Evolutionary conservation across 2,113 vertebrate species (phyloP).

Genomic region (Drymodes brunneopygia): DNA sequence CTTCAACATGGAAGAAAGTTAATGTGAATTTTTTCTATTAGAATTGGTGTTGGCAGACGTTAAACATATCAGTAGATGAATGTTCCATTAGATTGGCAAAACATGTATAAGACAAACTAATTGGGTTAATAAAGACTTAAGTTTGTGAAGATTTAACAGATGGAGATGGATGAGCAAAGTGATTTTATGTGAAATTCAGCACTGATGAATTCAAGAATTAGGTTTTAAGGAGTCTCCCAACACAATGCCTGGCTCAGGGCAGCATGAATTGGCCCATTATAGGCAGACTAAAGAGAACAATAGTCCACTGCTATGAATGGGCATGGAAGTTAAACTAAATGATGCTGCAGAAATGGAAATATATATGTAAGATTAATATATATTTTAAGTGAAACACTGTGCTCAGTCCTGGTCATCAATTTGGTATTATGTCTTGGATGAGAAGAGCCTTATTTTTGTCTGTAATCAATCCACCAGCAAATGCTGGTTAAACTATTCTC

Average conservation of each 20-base stretch:
- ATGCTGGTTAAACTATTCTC: background rate
- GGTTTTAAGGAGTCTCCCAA: background rate
- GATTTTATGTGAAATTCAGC: background rate
- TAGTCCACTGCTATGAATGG: background rate
- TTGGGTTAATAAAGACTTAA: background rate
- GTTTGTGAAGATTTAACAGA: background rate
- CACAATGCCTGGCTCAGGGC: background rate
- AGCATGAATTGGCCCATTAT: background rate
- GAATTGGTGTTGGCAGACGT: background rate
- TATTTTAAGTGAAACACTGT: background rate
- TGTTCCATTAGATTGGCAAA: background rate
- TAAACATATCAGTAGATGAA: background rate
- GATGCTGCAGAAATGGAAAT: background rate
- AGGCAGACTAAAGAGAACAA: background rate
- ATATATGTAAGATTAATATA: background rate
- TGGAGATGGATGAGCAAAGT: background rate
- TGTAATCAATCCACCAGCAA: background rate
- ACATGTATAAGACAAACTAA: background rate
- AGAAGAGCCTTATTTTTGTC: background rate
- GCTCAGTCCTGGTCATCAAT: background rate
- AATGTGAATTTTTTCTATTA: background rate
- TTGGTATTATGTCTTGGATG: background rate
- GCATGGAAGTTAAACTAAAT: background rate
- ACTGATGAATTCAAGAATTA: background rate
- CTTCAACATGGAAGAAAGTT: background rate